Evolutionary conservation across 2,888 invertebrate genomes (phyloP).

Genomic region (Chymomyza procnemis): DNA sequence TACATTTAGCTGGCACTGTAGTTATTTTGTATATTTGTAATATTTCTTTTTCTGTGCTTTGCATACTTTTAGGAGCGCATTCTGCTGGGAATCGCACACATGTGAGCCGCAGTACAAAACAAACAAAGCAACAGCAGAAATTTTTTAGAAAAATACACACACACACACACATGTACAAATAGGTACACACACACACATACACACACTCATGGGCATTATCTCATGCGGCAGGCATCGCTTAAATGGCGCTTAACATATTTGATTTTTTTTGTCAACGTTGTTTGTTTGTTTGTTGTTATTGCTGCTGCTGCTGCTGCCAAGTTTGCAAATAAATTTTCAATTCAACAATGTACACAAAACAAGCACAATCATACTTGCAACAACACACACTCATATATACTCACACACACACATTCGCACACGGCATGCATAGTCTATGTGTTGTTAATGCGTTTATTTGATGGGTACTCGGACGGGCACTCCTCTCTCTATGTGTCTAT

Average conservation of each 20-base stretch:
- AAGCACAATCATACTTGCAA: constrained; percentile 4
- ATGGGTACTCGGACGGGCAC: not conserved
- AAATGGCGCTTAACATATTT: constrained; percentile 72
- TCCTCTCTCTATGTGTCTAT: constrained; percentile 6
- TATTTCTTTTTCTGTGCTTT: constrained; percentile 47
- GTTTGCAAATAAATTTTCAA: constrained; percentile 44
- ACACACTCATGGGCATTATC: constrained; percentile 48
- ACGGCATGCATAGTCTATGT: not conserved
- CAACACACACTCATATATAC: constrained; percentile 8
- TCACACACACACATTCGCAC: not conserved
- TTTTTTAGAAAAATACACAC: constrained; percentile 67
- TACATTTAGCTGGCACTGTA: too few species aligned
- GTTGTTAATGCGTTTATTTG: constrained; percentile 47
- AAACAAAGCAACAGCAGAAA: constrained; percentile 60
- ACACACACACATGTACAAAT: not conserved
- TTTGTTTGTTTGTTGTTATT: constrained; percentile 46
- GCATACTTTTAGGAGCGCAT: constrained; percentile 59
- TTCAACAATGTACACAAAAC: constrained; percentile 33
- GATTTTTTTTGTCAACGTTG: constrained; percentile 46
- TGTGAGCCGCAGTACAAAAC: constrained; percentile 44
- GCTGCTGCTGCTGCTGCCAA: constrained; percentile 29
- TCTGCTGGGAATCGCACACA: constrained; percentile 62
- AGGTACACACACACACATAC: not conserved
- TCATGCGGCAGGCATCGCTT: constrained; percentile 60
- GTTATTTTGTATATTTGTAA: constrained; percentile 15